Conservation (phyloP, 2,888 invertebrate species). For the Andrena fulva region DNA sequence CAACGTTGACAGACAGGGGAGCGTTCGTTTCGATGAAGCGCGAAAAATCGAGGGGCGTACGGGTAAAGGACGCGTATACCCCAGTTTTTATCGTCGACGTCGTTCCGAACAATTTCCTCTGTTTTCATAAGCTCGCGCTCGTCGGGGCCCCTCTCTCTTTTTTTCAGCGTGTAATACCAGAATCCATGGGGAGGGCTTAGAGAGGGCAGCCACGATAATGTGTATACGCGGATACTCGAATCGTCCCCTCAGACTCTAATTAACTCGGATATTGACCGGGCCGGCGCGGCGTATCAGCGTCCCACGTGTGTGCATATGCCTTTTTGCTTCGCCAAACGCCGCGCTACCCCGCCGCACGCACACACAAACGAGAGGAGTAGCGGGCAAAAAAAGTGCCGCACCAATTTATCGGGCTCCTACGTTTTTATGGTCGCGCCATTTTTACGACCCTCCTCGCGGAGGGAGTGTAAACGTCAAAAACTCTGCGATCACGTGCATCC, state of each 20-base stretch:
- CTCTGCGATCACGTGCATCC: conserved; percentile 30
- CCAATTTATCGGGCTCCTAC: conserved; percentile 58
- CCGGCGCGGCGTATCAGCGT: conserved; percentile 50
- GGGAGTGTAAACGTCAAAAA: conserved; percentile 43
- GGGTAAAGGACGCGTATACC: not conserved
- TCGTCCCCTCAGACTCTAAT: conserved; percentile 72
- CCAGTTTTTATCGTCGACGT: conserved; percentile 33
- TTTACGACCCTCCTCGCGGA: conserved; percentile 33
- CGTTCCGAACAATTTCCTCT: conserved; percentile 8
- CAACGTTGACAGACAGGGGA: not conserved
- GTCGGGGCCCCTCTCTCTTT: not conserved
- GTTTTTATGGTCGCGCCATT: conserved; percentile 41
- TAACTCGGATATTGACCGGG: conserved; percentile 73
- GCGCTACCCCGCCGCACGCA: not conserved
- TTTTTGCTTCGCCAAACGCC: conserved; percentile 24
- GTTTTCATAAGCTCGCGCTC: conserved; percentile 39
- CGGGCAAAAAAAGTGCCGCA: conserved; percentile 46
- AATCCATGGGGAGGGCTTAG: conserved; percentile 44
- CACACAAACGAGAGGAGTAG: conserved; percentile 35
- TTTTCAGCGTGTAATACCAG: conserved; percentile 35
- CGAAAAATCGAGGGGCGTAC: conserved; percentile 12
- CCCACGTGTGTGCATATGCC: conserved; percentile 35
- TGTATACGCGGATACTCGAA: conserved; percentile 62
- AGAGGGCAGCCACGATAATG: conserved; percentile 42
- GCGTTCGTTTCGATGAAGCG: not conserved